Evolutionary conservation across 2,888 invertebrate genomes (phyloP).

Genomic region (Caenorhabditis sp.): DNA sequence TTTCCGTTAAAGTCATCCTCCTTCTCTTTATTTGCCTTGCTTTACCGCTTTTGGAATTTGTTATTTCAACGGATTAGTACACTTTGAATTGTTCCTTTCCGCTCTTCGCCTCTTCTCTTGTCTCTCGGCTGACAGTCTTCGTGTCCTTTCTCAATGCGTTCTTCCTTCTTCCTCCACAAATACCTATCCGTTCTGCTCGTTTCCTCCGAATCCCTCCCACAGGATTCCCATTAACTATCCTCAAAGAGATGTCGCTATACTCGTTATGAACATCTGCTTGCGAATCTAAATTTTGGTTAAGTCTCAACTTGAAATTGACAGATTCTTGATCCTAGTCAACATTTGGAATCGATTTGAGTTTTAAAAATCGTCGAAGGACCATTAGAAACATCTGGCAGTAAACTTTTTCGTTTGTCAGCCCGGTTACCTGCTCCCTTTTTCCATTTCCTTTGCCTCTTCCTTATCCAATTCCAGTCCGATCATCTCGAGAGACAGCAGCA

Average conservation of each 20-base stretch:
- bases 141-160: neutral
- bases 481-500: too few species aligned
- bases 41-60: neutral
- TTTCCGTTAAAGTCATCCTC: neutral
- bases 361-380: too few species aligned
- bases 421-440: neutral
- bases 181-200: neutral
- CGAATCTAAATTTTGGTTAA: too few species aligned
- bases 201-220: too few species aligned
- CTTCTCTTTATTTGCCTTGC: slow-evolving; percentile 1
- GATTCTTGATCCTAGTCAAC: too few species aligned
- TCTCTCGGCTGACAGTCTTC: neutral
- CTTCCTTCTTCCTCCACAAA: neutral
- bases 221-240: too few species aligned
- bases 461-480: slow-evolving; percentile 12
- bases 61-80: neutral
- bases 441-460: neutral
- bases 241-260: too few species aligned
- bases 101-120: neutral
- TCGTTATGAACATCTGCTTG: too few species aligned
- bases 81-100: neutral
- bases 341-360: too few species aligned
- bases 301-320: too few species aligned
- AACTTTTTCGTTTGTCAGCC: too few species aligned
- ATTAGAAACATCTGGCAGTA: too few species aligned